Evolutionary conservation across 2,797 vertebrate genomes (phyloP).

Genomic region (Sebastes diaconus): DNA sequence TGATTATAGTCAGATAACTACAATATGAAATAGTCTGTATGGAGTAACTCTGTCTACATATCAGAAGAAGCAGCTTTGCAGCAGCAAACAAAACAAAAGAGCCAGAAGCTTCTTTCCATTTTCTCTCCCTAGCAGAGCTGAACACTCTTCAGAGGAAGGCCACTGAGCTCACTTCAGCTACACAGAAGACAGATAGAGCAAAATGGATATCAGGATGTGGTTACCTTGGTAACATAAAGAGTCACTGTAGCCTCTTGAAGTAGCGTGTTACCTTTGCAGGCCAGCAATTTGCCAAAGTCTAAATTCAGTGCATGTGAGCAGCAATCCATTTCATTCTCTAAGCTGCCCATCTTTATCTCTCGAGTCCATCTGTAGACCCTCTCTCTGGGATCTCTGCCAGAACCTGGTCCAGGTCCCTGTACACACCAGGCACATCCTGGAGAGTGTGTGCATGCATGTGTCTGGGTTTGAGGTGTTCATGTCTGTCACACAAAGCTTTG

Average conservation of each 20-base stretch:
- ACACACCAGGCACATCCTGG: constrained; percentile 3
- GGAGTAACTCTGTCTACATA: not conserved
- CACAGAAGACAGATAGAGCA: constrained; percentile 43
- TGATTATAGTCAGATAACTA: not conserved
- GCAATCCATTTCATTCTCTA: constrained; percentile 21
- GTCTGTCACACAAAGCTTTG: constrained; percentile 44
- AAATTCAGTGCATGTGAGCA: constrained; percentile 45
- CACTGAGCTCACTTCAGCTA: constrained; percentile 18
- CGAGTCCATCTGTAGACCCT: no score
- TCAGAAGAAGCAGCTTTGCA: not conserved
- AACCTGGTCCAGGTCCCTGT: not conserved
- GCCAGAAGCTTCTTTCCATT: not conserved
- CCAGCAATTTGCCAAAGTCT: constrained; percentile 49
- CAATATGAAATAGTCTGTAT: not conserved
- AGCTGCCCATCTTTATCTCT: not conserved
- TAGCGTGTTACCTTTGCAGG: constrained; percentile 36
- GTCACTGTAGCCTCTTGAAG: constrained; percentile 41
- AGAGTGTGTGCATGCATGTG: not conserved
- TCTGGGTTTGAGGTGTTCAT: constrained; percentile 10
- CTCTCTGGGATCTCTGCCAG: not conserved
- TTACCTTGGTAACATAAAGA: constrained; percentile 70
- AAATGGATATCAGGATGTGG: constrained; percentile 54
- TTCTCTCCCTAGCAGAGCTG: not conserved
- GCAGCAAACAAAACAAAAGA: not conserved
- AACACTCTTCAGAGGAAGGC: constrained; percentile 24